Evolutionary conservation across 2,113 vertebrate genomes (phyloP), one percentile per base, ranked within the genome.

Genomic region (Tupaia chinensis): DNA sequence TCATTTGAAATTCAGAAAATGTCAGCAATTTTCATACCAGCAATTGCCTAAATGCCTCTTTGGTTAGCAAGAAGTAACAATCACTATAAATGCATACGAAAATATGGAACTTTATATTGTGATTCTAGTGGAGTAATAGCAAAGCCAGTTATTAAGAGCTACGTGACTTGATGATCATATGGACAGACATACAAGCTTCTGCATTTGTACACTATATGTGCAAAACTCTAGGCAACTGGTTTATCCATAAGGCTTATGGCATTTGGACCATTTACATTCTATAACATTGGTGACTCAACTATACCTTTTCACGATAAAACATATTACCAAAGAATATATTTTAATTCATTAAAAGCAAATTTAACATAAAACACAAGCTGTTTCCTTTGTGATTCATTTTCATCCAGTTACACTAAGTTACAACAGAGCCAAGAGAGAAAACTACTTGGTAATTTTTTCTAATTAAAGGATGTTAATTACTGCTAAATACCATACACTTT

Each of bases 381-480:
- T 98, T 98, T 97, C 97, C 98, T 98, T 98, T 98, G 98, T 98
- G 98, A 98, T 98, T 98, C 98, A 98, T 98, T 98, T 98, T 98
- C 97, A 98, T 98, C 98, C 98, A 98, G 98, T 98, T 98, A 98
- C 96, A 98, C 97, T 98, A 97, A 97, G 98, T 96, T 98, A 98
- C 97, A 98, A 98, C 96, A 97, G 97, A 98, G 97, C 98, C 98
- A 98, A 98, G 97, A 98, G 97, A 98, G 98, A 98, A 98, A 98
- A 98, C 97, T 98, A 97, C 97, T 98, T 98, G 98, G 98, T 98
- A 98, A 98, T 96, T 97, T 97, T 98, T 98, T 93, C 97, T 98
- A 98, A 98, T 99, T 98, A 98, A 98, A 97, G 97, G 98, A 98
- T 97, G 97, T 98, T 98, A 98, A 98, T 98, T 98, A 98, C 97